Base-by-base conservation (phyloP, 2,888 invertebrate species). In the Dolomedes plantarius region DNA sequence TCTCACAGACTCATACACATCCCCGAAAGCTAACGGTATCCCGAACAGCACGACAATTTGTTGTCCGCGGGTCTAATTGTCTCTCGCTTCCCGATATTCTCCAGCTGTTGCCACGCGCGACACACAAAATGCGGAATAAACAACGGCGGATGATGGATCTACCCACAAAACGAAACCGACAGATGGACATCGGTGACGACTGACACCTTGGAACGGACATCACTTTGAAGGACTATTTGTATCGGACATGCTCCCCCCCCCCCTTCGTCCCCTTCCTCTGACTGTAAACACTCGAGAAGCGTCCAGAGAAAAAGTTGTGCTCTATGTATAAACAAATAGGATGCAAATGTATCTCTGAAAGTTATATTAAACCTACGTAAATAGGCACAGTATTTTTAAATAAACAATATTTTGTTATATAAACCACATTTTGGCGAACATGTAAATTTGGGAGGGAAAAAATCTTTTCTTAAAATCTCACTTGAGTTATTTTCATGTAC, bases 51-150 rank as follows among this genome's bases (percentile, higher is more conserved):
- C 69, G 78, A 86, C 85, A 86, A 86, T 86, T 86, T 86, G 85
- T 86, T 86, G 85, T 78, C 85, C 79, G 16, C 1, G 36, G 73
- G 50, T 41, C 72, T 78, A 86, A 86, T 79, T 86, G 85, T 86
- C 79, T 62, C 56, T 41, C 56, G 76, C 83, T 56, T 83, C 69
- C 76, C 62, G 50, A 65, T 62, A 28, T 31, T 31, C 13, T 32
- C 74, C 85, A 86, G 85, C 85, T 86, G 85, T 65, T 41, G 36
- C 69, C 67, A 29, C 32, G 19, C 67, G 16, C 19, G n/a, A 36
- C 50, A 7, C 11, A 64, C 29, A 71, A 75, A 82, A 85, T 78
- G 73, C 46, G 78, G 78, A 77, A 67, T 85, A 78, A 85, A 85
- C 83, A 85, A 39, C 28, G 28, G 32, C 46, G 81, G 64, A 81